Base-by-base conservation (phyloP, 1,140 invertebrate genomes). In the Cyclina sinensis region DNA sequence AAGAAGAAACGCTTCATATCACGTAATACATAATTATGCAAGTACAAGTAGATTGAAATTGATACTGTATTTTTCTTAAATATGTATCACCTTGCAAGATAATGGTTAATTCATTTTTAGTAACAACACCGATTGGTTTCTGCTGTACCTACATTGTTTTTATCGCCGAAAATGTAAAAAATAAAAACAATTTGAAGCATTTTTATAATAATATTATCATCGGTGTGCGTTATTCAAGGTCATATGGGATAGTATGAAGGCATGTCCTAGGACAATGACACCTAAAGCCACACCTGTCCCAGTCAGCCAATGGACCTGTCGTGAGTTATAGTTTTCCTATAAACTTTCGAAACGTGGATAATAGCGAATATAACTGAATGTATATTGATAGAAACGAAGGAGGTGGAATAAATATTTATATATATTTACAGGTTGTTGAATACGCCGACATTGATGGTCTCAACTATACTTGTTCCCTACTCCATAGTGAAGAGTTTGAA, bases 81-180 rank as follows among this genome's bases (percentile, higher is more conserved):
- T 43, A 43, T 43, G 14, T 43, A 43, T 62, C 27, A 7, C 24
- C 0, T 93, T 94, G 39, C 90, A 95, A 94, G 84, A 70, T 48
- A 16, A 68, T 91, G 35, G 90, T 95, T 32, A 94, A 95, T 88
- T 88, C 97, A 84, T 98, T 98, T 95, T 96, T 99, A 78, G 97
- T 98, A 89, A 97, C 99, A 90, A 99, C 98, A 48, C 98, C 99
- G 96, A 95, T 99, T 92, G 98, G 98, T 59, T 99, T 99, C 96
- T 99, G 99, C 95, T 99, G 98, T 96, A 98, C 99, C 0, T 99
- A 99, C 95, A 98, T 99, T 94, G 97, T 99, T 18, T 99, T 99
- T 96, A 98, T 99, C 51, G 97, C 98, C 0, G 97, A 97, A 74
- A 99, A 96, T 92, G 74, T 96, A 37, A 92, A 94, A 91, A 90